Percentiles rank a stretch among this genome's conserved stretches.
Evolutionary conservation across 1,140 invertebrate species (phyloP).

Genomic region (Argopecten irradians): DNA sequence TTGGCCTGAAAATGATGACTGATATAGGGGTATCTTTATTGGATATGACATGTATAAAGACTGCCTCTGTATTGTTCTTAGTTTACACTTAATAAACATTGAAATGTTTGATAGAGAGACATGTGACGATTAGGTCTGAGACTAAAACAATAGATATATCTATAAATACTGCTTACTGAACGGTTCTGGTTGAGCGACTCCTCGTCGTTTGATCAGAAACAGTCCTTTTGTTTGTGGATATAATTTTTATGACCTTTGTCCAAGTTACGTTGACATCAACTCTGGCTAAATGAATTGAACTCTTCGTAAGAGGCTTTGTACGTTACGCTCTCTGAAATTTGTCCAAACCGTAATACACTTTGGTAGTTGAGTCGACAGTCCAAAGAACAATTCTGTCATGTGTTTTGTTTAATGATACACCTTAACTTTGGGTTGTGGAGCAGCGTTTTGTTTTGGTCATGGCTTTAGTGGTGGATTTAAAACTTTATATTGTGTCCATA

Average conservation of each 20-base stretch:
- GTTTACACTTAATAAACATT: too few relatives aligned
- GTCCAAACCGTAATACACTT: not conserved
- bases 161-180: not conserved
- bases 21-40: too few relatives aligned
- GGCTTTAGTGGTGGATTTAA: not conserved
- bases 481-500: not conserved
- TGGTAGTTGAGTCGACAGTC: not conserved
- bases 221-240: not conserved
- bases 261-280: conserved; percentile 9
- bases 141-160: not conserved
- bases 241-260: not conserved
- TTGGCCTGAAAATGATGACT: too few relatives aligned
- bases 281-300: not conserved
- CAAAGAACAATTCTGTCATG: not conserved
- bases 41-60: too few relatives aligned
- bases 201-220: not conserved
- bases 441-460: not conserved
- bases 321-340: not conserved
- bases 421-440: not conserved
- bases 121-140: not conserved
- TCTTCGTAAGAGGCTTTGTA: not conserved
- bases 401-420: not conserved
- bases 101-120: too few relatives aligned
- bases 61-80: too few relatives aligned
- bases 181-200: not conserved